phyloP scores from a whole-genome alignment of 2,797 vertebrate genomes.

The Microcaecilia unicolor region DNA sequence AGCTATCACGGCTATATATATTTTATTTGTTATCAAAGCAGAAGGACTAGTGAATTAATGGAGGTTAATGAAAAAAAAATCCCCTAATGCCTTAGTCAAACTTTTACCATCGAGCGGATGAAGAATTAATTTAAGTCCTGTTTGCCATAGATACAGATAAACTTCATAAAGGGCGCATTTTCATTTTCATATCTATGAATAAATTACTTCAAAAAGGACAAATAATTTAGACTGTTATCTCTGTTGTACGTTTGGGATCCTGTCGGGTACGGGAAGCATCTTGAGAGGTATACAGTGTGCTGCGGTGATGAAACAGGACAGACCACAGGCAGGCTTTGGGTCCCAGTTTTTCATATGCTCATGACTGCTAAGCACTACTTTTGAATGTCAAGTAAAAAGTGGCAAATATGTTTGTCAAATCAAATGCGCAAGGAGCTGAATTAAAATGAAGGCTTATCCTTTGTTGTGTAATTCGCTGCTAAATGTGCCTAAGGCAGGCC shows the following conservation, averaged over 20 bases:
- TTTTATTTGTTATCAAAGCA: constrained; percentile 30
- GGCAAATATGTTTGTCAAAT: neutral
- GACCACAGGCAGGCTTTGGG: constrained; percentile 13
- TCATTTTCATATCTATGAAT: constrained; percentile 36
- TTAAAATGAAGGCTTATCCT: too few species aligned
- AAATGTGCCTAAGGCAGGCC: neutral
- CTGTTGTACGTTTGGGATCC: constrained; percentile 28
- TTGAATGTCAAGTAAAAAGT: too few species aligned
- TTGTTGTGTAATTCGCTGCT: rapidly evolving
- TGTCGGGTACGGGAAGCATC: constrained; percentile 29
- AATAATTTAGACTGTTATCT: constrained; percentile 29
- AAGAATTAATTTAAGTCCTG: constrained; percentile 31
- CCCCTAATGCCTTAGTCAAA: constrained; percentile 23
- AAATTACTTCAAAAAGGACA: constrained; percentile 39
- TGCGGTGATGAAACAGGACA: neutral
- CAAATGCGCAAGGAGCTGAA: neutral
- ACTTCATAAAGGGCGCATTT: constrained; percentile 33
- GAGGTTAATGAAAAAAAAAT: constrained; percentile 33
- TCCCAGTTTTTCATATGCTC: neutral
- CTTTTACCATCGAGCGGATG: constrained; percentile 20
- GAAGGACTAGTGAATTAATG: constrained; percentile 26
- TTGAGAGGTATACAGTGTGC: constrained; percentile 24
- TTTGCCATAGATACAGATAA: constrained; percentile 38
- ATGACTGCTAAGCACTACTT: neutral
- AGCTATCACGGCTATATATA: constrained; percentile 14